These are phyloP conservation scores for Bactericera cockerelli DNA, from an alignment of 1,140 invertebrate species.

Conservation along the genomic window DNA sequence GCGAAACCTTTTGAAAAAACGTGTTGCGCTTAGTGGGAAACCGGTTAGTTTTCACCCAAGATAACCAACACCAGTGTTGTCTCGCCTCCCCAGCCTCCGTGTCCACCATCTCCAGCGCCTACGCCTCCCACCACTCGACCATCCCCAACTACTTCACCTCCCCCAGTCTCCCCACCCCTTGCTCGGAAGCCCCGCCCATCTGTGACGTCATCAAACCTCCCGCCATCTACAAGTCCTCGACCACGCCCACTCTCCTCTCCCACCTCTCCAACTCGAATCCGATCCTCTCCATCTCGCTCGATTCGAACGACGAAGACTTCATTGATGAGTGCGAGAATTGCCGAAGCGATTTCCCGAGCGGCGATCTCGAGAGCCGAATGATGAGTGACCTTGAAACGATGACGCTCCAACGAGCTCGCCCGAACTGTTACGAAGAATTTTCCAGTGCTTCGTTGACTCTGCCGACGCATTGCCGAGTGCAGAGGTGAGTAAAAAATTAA, in stretches of 20 bases:
- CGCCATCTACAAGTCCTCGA: not conserved
- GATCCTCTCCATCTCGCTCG: conserved; percentile 22
- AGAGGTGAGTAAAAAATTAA: conserved; percentile 30
- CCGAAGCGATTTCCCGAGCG: conserved; percentile 33
- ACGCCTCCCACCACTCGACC: not conserved
- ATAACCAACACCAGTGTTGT: too few relatives aligned
- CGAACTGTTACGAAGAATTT: conserved; percentile 20
- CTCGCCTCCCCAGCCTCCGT: conserved; percentile 5
- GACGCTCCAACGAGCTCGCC: conserved; percentile 48
- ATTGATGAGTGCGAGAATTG: conserved; percentile 68
- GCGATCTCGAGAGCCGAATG: conserved; percentile 43
- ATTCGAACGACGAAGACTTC: conserved; percentile 48
- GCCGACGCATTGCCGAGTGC: conserved; percentile 44
- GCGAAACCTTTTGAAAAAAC: too few relatives aligned
- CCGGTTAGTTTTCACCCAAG: too few relatives aligned
- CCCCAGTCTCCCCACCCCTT: not conserved
- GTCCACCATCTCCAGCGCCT: not conserved
- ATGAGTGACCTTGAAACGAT: conserved; percentile 48
- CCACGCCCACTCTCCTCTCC: conserved; percentile 4
- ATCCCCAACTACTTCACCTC: conserved; percentile 3
- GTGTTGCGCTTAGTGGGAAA: too few relatives aligned
- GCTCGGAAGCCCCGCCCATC: too few relatives aligned
- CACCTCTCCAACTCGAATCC: not conserved
- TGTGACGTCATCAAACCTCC: not conserved
- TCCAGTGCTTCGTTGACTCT: conserved; percentile 44